Evolutionary conservation across 2,888 invertebrate species (phyloP).

Genomic region (Azorinus chamasolen): DNA sequence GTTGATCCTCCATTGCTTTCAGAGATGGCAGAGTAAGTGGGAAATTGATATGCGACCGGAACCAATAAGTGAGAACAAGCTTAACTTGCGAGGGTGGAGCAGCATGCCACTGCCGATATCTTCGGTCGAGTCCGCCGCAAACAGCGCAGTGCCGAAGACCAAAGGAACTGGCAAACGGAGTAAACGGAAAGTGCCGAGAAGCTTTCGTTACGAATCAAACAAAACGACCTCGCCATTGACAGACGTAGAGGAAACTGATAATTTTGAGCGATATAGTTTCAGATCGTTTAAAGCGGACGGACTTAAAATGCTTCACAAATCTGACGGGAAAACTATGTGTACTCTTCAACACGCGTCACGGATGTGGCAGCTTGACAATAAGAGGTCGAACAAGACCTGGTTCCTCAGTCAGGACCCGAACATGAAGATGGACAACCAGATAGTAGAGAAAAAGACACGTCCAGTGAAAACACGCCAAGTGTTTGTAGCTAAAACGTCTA

Average conservation of each 20-base stretch:
- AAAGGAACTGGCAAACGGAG: conserved; percentile 1
- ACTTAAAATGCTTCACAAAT: conserved; percentile 50
- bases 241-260: conserved; percentile 38
- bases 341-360: conserved; percentile 21
- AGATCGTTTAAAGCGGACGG: conserved; percentile 41
- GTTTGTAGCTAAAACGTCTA: too few relatives aligned
- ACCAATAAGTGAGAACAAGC: conserved; percentile 12
- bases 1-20: conserved; percentile 9
- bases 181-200: neutral
- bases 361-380: conserved; percentile 41
- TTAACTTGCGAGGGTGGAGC: conserved; percentile 40
- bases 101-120: conserved; percentile 56
- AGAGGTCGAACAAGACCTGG: conserved; percentile 45
- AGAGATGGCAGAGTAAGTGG: conserved; percentile 63
- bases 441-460: too few relatives aligned
- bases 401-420: conserved; percentile 49
- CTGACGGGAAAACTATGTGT: conserved; percentile 36
- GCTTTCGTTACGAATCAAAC: too few relatives aligned
- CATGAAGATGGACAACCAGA: conserved; percentile 12
- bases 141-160: neutral
- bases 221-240: conserved; percentile 23
- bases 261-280: conserved; percentile 42
- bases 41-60: conserved; percentile 58
- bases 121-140: neutral
- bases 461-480: too few relatives aligned